Base-by-base conservation (phyloP, 2,113 vertebrate genomes). In the Trachemys scripta region DNA sequence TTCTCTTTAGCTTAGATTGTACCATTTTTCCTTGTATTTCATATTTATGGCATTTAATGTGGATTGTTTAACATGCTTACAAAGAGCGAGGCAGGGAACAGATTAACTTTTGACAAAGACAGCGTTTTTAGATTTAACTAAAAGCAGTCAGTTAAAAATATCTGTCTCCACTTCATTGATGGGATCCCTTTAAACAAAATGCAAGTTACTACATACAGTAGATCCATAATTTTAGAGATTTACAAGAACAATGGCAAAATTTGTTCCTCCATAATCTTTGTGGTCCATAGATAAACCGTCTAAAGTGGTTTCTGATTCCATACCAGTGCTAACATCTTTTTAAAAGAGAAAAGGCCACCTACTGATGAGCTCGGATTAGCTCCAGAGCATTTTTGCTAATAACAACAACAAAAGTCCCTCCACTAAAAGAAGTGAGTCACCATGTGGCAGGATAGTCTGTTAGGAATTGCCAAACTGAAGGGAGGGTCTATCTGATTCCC, bases 21-120 rank as follows among this genome's bases (percentile, higher is more conserved):
- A 99, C 99, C 99, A 98, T 98, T 98, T 95, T 93, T 98, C 97
- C 98, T 98, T 72, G 47, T 98, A 98, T 98, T 98, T 99, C 98
- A 96, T 95, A 97, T 98, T 98, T 93, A 97, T 96, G 99, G 99
- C 99, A 98, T 99, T 97, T 98, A 98, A 98, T 97, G 98, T 98
- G 98, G 98, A 99, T 98, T 98, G 98, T 99, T 98, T 98, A 98
- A 99, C 99, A 99, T 99, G 99, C 99, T 99, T 98, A 98, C 98
- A 98, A 95, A 98, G 98, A 98, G 98, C 97, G 96, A 98, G 98
- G 99, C 98, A 98, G 98, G 98, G 98, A 98, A 99, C 98, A 96
- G 97, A 95, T 98, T 95, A 97, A 96, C 97, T 96, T 98, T 78
- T 79, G 97, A 98, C 95, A 90, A 97, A 98, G 96, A 97, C 94